These are phyloP conservation scores for Todiramphus chloris DNA, from an alignment of 2,113 vertebrate species.

Conservation along the genomic window DNA sequence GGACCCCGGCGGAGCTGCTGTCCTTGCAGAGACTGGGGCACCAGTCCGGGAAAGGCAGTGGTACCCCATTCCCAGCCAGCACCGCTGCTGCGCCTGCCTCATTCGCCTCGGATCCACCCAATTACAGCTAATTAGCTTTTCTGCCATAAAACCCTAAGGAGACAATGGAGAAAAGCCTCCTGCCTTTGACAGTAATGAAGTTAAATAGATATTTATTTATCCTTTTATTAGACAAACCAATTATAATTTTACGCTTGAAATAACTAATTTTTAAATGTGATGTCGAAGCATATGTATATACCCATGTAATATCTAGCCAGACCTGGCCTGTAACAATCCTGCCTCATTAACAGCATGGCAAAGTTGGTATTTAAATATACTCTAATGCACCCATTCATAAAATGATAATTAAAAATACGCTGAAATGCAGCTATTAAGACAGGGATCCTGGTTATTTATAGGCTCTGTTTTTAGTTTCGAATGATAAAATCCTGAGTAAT, in stretches of 20 bases:
- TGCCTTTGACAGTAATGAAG: slow-evolving; percentile 74
- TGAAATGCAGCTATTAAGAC: slow-evolving; percentile 54
- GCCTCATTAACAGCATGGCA: slow-evolving; percentile 54
- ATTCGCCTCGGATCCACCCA: slow-evolving; percentile 65
- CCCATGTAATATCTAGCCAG: slow-evolving; percentile 36
- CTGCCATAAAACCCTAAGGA: slow-evolving; percentile 65
- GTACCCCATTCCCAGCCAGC: slow-evolving; percentile 39
- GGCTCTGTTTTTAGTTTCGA: not conserved
- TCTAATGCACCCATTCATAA: slow-evolving; percentile 70
- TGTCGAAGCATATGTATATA: slow-evolving; percentile 33
- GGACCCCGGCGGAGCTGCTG: not conserved
- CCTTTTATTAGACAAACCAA: slow-evolving; percentile 78
- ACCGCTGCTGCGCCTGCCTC: not conserved
- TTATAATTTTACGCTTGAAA: slow-evolving; percentile 72
- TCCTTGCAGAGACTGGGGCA: fast-evolving
- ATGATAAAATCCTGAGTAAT: slow-evolving; percentile 42
- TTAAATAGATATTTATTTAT: slow-evolving; percentile 81
- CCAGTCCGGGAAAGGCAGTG: not conserved
- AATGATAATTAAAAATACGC: slow-evolving; percentile 61
- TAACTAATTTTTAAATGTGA: slow-evolving; percentile 67
- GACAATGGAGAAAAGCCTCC: slow-evolving; percentile 66
- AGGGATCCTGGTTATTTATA: slow-evolving; percentile 48
- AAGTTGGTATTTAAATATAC: slow-evolving; percentile 62
- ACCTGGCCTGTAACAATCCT: slow-evolving; percentile 35
- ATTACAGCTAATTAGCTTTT: slow-evolving; percentile 78